A percentile compares a stretch with the other conserved stretches of the same genome.
Conservation (phyloP, 2,113 vertebrate genomes). For the Paracanthobrama guichenoti region DNA sequence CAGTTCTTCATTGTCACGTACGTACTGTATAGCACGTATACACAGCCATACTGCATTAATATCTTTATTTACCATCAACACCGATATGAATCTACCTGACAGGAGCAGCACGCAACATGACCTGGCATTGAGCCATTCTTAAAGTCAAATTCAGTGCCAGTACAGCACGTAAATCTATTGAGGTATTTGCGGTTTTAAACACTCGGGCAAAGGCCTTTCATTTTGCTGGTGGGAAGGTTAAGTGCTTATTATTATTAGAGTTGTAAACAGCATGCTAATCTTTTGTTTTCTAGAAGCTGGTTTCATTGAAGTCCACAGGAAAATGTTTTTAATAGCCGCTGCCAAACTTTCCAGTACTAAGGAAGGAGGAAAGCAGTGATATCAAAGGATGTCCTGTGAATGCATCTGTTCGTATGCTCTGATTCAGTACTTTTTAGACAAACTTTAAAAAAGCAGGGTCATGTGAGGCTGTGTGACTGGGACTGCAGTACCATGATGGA, state of each 20-base stretch:
- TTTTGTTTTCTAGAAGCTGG: slow-evolving; percentile 27
- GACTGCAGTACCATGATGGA: slow-evolving; percentile 10
- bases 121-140: slow-evolving; percentile 64
- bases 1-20: background rate
- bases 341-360: background rate
- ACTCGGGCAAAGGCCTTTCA: background rate
- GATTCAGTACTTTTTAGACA: background rate
- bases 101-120: slow-evolving; percentile 70
- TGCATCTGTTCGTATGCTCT: background rate
- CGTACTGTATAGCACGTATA: background rate
- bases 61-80: slow-evolving; percentile 53
- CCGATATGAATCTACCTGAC: slow-evolving; percentile 72
- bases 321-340: background rate
- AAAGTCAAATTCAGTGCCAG: slow-evolving; percentile 30
- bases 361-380: slow-evolving; percentile 13
- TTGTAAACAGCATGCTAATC: background rate
- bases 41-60: slow-evolving; percentile 8
- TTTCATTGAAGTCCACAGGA: background rate
- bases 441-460: slow-evolving; percentile 41
- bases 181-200: background rate
- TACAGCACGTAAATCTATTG: background rate
- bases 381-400: slow-evolving; percentile 34
- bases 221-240: slow-evolving; percentile 18
- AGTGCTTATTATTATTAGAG: slow-evolving; percentile 17
- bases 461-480: slow-evolving; percentile 44